Conservation (phyloP, 2,888 invertebrate genomes). For the Rhagonycha fulva region DNA sequence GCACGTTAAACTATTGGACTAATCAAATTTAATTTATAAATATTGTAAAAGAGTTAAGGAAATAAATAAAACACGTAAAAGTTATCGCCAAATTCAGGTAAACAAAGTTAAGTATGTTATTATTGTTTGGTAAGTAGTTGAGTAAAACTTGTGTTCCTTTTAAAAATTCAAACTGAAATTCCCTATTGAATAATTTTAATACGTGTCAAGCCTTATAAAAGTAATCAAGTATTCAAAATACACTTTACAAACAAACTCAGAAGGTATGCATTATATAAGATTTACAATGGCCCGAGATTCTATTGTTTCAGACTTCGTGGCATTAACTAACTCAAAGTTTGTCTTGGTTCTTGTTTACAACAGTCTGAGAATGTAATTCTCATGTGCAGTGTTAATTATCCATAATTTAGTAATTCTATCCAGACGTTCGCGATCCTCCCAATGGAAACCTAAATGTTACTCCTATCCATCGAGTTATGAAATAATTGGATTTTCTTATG, state of each 20-base stretch:
- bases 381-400: constrained; percentile 47
- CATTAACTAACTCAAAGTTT: constrained; percentile 46
- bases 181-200: constrained; percentile 12
- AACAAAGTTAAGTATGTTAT: background rate
- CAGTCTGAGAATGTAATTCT: constrained; percentile 44
- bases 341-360: constrained; percentile 46
- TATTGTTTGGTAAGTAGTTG: background rate
- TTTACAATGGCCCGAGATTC: constrained; percentile 29
- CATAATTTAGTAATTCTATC: constrained; percentile 40
- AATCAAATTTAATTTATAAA: no score
- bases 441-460: constrained; percentile 20
- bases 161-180: background rate
- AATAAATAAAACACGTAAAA: no score
- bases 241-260: constrained; percentile 23
- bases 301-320: constrained; percentile 31
- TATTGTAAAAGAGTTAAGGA: no score
- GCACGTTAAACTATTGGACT: no score
- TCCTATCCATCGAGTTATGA: background rate
- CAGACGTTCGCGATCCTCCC: constrained; percentile 22
- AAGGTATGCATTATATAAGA: constrained; percentile 25
- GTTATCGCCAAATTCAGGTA: background rate
- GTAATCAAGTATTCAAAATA: constrained; percentile 31
- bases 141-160: background rate
- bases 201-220: constrained; percentile 14
- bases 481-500: background rate